A percentile compares a stretch with the other conserved stretches of the same genome.
These are phyloP conservation scores for Cosmorhoe ocellata DNA, from an alignment of 2,888 invertebrate genomes.

Conservation along the genomic window DNA sequence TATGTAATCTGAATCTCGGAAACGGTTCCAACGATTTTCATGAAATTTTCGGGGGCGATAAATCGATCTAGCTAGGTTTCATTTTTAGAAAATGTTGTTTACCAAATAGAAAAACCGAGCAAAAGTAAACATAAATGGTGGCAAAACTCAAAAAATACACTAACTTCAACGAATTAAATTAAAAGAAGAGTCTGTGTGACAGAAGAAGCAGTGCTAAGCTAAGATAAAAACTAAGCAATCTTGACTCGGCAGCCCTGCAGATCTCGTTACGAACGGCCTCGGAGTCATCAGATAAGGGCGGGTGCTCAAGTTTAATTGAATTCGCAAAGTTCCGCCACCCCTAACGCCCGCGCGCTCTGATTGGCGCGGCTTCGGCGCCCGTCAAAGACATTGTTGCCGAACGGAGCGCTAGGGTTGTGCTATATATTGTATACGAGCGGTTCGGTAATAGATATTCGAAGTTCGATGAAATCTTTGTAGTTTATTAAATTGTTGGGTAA, in stretches of 20 bases:
- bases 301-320: slow-evolving; percentile 81
- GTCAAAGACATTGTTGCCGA: slow-evolving; percentile 71
- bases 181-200: no score
- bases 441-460: slow-evolving; percentile 32
- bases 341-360: slow-evolving; percentile 57
- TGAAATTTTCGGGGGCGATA: no score
- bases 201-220: no score
- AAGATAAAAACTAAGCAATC: not conserved
- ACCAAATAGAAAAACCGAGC: no score
- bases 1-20: no score
- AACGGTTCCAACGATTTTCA: no score
- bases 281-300: slow-evolving; percentile 78
- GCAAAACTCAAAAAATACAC: no score
- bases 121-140: no score
- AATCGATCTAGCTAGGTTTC: no score
- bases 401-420: slow-evolving; percentile 44
- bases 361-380: slow-evolving; percentile 60
- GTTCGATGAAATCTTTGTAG: slow-evolving; percentile 24
- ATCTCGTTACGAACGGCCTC: slow-evolving; percentile 73
- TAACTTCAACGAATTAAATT: no score
- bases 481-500: slow-evolving; percentile 2
- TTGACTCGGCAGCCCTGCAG: slow-evolving; percentile 53
- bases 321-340: slow-evolving; percentile 78
- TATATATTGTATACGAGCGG: slow-evolving; percentile 36
- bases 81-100: no score